Conservation (phyloP, 1,140 invertebrate species). For the Agrilus planipennis region DNA sequence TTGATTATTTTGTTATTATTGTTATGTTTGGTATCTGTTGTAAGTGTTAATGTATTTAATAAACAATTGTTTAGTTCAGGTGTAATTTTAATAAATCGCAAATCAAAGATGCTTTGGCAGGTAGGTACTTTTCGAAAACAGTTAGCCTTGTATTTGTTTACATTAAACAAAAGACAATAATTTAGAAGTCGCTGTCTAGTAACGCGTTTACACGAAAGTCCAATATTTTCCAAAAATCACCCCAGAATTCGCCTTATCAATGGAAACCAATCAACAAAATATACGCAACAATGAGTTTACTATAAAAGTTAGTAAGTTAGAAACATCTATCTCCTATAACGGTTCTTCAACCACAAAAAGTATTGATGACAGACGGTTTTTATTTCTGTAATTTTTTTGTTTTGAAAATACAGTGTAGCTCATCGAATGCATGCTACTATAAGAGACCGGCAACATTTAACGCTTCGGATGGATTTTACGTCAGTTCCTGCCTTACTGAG, state of each 20-base stretch:
- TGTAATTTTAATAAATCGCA: not conserved
- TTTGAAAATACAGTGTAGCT: constrained; percentile 1
- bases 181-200: constrained; percentile 4
- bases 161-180: constrained; percentile 5
- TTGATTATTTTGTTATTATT: no score
- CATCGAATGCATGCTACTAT: not conserved
- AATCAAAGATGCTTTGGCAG: not conserved
- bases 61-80: not conserved
- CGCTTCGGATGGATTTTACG: not conserved
- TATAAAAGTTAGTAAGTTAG: not conserved
- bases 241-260: constrained; percentile 4
- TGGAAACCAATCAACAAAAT: constrained; percentile 8
- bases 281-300: constrained; percentile 3
- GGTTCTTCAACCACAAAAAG: not conserved
- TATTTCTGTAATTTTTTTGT: no score
- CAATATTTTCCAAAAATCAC: not conserved
- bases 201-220: constrained; percentile 6
- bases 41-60: no score
- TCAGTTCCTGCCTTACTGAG: not conserved
- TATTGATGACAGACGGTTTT: no score
- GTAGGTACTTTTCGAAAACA: not conserved
- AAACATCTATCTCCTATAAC: not conserved
- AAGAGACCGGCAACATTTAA: not conserved
- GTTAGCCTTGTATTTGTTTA: not conserved
- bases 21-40: no score